phyloP scores from a whole-genome alignment of 2,113 vertebrate genomes.

The Atlantisia rogersi region DNA sequence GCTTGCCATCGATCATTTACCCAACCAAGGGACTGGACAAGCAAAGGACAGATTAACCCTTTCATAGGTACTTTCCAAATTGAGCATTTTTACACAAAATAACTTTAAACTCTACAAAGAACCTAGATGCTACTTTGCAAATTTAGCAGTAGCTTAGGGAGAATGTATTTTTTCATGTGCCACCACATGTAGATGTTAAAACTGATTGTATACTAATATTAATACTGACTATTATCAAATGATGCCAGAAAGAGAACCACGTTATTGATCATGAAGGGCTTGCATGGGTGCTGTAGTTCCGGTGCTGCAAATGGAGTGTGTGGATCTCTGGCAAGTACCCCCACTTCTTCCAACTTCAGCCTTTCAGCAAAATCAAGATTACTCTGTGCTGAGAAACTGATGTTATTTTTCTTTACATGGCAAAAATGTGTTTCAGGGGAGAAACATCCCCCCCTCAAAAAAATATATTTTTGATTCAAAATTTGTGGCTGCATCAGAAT shows the following conservation, averaged over 20 bases:
- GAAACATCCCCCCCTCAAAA: fast-evolving
- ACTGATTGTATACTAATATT: not conserved
- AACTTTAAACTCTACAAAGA: not conserved
- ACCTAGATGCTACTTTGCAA: not conserved
- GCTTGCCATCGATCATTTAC: not conserved
- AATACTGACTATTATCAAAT: not conserved
- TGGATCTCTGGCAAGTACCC: not conserved
- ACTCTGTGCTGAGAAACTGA: not conserved
- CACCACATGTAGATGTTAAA: not conserved
- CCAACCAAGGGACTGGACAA: not conserved
- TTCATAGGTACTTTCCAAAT: not conserved
- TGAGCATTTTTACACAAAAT: not conserved
- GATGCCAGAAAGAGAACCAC: not conserved
- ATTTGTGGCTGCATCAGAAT: not conserved
- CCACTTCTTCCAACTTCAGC: not conserved
- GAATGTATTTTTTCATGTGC: not conserved
- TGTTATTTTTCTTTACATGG: not conserved
- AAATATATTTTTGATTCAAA: not conserved
- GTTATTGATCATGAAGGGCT: not conserved
- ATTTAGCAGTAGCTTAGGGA: not conserved
- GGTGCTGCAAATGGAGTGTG: not conserved
- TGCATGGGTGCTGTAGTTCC: fast-evolving
- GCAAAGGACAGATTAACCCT: not conserved
- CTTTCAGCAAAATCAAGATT: not conserved
- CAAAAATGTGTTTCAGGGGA: not conserved